Conservation (phyloP, 2,888 invertebrate species). For the Netelia melanura region DNA sequence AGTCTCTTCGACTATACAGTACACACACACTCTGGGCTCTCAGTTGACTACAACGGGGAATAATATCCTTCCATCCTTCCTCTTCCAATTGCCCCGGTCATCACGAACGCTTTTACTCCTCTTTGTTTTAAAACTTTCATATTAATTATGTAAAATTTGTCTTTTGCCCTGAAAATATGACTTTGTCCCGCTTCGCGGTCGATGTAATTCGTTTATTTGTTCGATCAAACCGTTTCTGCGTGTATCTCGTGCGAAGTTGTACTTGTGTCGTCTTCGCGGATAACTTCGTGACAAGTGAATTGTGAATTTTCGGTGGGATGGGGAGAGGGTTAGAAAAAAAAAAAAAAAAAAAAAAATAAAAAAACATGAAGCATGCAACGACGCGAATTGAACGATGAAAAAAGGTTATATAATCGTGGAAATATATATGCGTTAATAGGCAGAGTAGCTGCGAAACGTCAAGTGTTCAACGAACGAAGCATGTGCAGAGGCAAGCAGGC, state of each 20-base stretch:
- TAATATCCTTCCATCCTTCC: conserved; percentile 43
- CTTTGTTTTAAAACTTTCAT: not conserved
- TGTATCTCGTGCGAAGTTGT: not conserved
- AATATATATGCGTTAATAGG: conserved; percentile 76
- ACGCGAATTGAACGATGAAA: conserved; percentile 45
- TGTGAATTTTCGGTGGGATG: not conserved
- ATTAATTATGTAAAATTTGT: not conserved
- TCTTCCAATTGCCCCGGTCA: conserved; percentile 4
- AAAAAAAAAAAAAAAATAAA: not conserved
- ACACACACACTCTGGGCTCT: conserved; percentile 26
- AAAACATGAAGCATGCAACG: not conserved
- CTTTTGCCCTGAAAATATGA: not conserved
- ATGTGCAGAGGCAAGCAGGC: conserved; percentile 56
- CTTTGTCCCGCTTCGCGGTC: conserved; percentile 19
- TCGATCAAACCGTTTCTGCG: not conserved
- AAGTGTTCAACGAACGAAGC: conserved; percentile 64
- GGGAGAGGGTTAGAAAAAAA: conserved; percentile 2
- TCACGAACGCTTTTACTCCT: not conserved
- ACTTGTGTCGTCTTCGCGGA: not conserved
- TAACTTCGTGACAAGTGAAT: not conserved
- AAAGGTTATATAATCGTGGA: conserved; percentile 78
- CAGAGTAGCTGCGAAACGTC: conserved; percentile 71
- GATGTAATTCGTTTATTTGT: conserved; percentile 4
- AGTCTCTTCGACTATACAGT: conserved; percentile 42
- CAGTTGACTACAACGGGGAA: conserved; percentile 52